phyloP scores from a whole-genome alignment of 2,888 invertebrate genomes.

The Drosophila borealis region DNA sequence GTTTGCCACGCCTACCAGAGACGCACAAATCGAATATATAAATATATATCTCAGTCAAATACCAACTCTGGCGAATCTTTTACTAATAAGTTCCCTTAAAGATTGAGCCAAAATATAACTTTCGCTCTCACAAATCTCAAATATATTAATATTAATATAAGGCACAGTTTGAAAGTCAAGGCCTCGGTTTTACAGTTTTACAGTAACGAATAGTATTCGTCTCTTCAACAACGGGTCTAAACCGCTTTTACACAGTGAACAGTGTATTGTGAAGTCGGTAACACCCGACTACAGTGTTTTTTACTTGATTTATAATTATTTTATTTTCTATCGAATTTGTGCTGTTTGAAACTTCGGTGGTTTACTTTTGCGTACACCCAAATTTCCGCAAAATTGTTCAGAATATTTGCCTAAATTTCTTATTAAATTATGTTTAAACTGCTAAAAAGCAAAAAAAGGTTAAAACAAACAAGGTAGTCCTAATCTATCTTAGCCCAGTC shows the following conservation, averaged over 20 bases:
- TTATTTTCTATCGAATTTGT: conserved; percentile 41
- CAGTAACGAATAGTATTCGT: no score
- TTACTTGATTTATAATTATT: conserved; percentile 42
- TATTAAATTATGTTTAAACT: not conserved
- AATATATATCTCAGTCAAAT: no score
- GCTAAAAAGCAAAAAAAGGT: not conserved
- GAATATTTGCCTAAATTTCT: not conserved
- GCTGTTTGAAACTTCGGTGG: conserved; percentile 52
- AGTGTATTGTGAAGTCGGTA: conserved; percentile 1
- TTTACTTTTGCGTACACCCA: not conserved
- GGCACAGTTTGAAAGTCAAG: no score
- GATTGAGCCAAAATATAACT: no score
- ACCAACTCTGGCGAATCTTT: no score
- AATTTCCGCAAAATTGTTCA: not conserved
- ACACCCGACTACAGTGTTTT: not conserved
- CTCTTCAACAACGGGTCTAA: no score
- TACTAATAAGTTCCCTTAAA: no score
- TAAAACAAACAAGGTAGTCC: not conserved
- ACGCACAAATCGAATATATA: no score
- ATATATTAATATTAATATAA: no score
- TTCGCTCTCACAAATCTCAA: no score
- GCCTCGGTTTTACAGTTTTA: no score
- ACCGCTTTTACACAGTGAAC: not conserved
- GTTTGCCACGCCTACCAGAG: no score
- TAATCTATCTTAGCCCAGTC: not conserved